Evolutionary conservation across 2,797 vertebrate genomes (phyloP), one percentile per base, ranked within the genome.

Genomic region (Macropodus opercularis): DNA sequence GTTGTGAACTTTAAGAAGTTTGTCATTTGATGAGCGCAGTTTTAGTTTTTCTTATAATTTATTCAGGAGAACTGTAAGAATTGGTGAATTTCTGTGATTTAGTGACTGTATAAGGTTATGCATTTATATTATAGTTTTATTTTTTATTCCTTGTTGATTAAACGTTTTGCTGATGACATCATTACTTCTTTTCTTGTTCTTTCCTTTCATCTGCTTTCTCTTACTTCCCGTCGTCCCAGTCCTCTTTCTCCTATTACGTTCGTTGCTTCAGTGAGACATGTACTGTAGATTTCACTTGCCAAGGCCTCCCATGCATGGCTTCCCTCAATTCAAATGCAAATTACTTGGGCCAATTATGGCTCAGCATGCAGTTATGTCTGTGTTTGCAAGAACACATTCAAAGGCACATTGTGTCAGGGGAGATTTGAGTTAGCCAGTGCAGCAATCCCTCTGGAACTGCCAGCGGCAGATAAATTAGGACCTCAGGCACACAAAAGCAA

Each of bases 271-370:
- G 22, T 73, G 36, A 75, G 49, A 72, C 36, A 3, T 53, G 39
- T 38, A 38, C 36, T 38, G 36, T 49, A 47, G 65, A 70, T 76
- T 63, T 63, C 60, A 66, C 54, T 52, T 10, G 15, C 41, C 0
- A 31, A 72, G 50, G 50, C 56, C 61, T 72, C 62, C 48, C 65
- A 72, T 85, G 77, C 81, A 78, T 64, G 50, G 68, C 40, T 83
- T 67, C 50, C 32, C 56, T 56, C 78, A 54, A 92, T 90, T 92
- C 84, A 89, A 76, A 92, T 91, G 88, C 89, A 89, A 91, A 92
- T 88, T 69, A 81, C n/a, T 55, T 43, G 38, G 72, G 67, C 85
- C 91, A 91, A 90, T 90, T 91, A 89, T 59, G 71, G 78, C 74
- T 76, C 79, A 79, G 75, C 73, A 73, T 81, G 76, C 52, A 26